Evolutionary conservation across 1,140 invertebrate genomes (phyloP).

Genomic region (Orchesella cincta): DNA sequence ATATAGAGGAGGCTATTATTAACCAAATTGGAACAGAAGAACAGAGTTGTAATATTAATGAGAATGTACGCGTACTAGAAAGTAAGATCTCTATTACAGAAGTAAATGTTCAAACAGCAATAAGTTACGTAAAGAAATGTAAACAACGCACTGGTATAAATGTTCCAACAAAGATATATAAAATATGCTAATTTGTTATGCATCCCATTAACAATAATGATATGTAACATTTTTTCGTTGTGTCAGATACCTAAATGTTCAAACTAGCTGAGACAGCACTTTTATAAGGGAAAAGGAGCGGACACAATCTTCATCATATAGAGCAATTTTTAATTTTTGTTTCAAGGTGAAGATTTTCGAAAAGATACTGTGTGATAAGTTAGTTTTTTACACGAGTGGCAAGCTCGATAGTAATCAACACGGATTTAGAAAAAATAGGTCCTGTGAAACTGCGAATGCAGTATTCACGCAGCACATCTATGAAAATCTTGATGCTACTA

Average conservation of each 20-base stretch:
- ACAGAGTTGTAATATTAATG: too few relatives aligned
- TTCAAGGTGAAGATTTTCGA: conserved; percentile 1
- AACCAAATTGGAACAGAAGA: too few relatives aligned
- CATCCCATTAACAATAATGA: not conserved
- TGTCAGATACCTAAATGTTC: not conserved
- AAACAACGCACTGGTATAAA: not conserved
- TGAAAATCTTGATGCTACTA: not conserved
- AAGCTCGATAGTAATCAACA: conserved; percentile 6
- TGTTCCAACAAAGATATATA: not conserved
- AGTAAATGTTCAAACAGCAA: not conserved
- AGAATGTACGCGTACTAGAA: too few relatives aligned
- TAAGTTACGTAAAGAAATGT: not conserved
- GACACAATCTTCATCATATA: not conserved
- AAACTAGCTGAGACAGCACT: not conserved
- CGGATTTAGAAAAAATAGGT: conserved; percentile 9
- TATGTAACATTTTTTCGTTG: not conserved
- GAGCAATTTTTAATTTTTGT: not conserved
- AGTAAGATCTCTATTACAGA: too few relatives aligned
- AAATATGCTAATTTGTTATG: not conserved
- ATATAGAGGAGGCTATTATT: too few relatives aligned
- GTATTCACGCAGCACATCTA: conserved; percentile 1
- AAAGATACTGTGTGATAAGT: not conserved
- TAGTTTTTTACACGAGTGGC: not conserved
- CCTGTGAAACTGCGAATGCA: conserved; percentile 6
- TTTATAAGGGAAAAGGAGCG: conserved; percentile 14